These are phyloP conservation scores for Toxotes lorentzi DNA, from an alignment of 2,797 vertebrate species.

Conservation along the genomic window DNA sequence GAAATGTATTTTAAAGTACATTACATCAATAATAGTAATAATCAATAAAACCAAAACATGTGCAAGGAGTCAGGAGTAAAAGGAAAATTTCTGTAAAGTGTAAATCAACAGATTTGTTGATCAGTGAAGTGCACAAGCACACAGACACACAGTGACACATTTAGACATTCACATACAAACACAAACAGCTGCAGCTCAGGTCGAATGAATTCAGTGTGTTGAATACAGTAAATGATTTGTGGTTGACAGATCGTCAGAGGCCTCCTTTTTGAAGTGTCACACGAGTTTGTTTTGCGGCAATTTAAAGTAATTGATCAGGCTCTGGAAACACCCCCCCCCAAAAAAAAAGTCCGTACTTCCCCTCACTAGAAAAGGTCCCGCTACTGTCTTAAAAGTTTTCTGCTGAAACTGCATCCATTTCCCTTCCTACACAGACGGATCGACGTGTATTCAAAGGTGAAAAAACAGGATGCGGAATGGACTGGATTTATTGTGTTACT, in stretches of 20 bases:
- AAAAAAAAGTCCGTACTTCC: not conserved
- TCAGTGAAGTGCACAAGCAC: slow-evolving; percentile 54
- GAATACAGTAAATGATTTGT: slow-evolving; percentile 70
- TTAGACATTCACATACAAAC: slow-evolving; percentile 43
- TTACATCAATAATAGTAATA: slow-evolving; percentile 46
- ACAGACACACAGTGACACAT: slow-evolving; percentile 32
- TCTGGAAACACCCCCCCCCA: not conserved
- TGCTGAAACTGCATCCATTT: slow-evolving; percentile 18
- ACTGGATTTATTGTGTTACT: slow-evolving; percentile 59
- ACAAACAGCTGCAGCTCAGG: slow-evolving; percentile 33
- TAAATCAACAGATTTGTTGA: slow-evolving; percentile 64
- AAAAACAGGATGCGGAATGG: slow-evolving; percentile 64
- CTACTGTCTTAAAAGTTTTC: slow-evolving; percentile 9
- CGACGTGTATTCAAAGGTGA: slow-evolving; percentile 37
- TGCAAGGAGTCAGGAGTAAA: slow-evolving; percentile 72
- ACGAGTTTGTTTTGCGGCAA: slow-evolving; percentile 19
- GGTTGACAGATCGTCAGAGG: slow-evolving; percentile 57
- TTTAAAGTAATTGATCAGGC: slow-evolving; percentile 34
- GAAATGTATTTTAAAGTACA: slow-evolving; percentile 76
- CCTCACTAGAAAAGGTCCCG: slow-evolving; percentile 4
- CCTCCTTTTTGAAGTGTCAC: slow-evolving; percentile 25
- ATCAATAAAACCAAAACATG: slow-evolving; percentile 72
- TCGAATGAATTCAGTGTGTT: slow-evolving; percentile 70
- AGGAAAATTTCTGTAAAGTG: slow-evolving; percentile 72
- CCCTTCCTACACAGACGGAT: slow-evolving; percentile 20